Conservation (phyloP, 2,797 vertebrate genomes). For the Alcedo quadribrachys region DNA sequence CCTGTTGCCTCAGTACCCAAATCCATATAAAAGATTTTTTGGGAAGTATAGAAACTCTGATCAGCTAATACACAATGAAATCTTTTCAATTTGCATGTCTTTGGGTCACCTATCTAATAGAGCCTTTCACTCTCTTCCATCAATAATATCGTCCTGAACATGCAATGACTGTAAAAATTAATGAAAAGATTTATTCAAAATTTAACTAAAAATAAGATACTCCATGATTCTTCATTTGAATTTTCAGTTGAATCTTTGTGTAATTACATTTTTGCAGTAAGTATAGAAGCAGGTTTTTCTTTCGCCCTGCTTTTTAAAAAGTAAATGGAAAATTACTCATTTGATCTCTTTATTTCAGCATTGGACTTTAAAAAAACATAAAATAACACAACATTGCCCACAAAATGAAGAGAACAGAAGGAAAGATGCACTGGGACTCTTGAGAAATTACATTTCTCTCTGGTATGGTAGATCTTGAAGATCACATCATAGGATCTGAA, state of each 20-base stretch:
- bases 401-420: not conserved
- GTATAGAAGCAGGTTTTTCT: not conserved
- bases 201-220: not conserved
- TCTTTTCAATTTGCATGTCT: not conserved
- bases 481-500: constrained; percentile 32
- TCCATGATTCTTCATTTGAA: not conserved
- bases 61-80: not conserved
- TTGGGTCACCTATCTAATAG: not conserved
- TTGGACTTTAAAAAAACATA: constrained; percentile 16
- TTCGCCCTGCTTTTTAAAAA: fast-evolving
- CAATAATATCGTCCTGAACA: not conserved
- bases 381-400: not conserved
- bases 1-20: not conserved
- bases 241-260: not conserved
- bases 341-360: not conserved
- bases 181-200: not conserved
- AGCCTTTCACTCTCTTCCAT: not conserved
- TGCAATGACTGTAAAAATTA: not conserved
- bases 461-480: not conserved
- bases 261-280: not conserved
- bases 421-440: not conserved
- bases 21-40: constrained; percentile 1
- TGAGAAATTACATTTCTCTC: constrained; percentile 16
- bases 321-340: not conserved
- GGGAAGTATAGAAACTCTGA: not conserved